phyloP scores from a whole-genome alignment of 2,888 invertebrate genomes.

The Gymnocheta viridis region DNA sequence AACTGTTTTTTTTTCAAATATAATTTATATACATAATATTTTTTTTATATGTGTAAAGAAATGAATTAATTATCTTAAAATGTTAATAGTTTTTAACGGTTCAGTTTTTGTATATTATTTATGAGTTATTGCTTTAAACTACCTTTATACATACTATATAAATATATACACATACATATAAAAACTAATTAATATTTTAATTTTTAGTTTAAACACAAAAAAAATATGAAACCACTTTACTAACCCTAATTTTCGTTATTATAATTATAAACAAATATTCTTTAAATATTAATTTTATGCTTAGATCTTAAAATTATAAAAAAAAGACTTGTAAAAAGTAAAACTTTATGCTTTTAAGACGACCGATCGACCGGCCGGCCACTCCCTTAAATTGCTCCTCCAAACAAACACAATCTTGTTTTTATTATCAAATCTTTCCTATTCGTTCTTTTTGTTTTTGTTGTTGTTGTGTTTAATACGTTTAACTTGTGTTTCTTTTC shows the following conservation, averaged over 20 bases:
- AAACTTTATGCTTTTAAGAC: slow-evolving; percentile 65
- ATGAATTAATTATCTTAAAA: slow-evolving; percentile 16
- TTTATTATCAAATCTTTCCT: not conserved
- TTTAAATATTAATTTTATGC: slow-evolving; percentile 35
- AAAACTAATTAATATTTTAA: slow-evolving; percentile 38
- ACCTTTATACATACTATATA: not conserved
- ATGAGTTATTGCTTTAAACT: slow-evolving; percentile 34
- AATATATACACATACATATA: slow-evolving; percentile 9
- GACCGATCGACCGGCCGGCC: too few species aligned
- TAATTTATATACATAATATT: not conserved
- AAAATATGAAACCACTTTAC: slow-evolving; percentile 1
- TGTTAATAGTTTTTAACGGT: slow-evolving; percentile 16
- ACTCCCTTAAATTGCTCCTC: not conserved
- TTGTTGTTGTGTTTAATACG: not conserved
- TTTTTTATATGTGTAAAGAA: slow-evolving; percentile 9
- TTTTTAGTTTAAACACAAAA: slow-evolving; percentile 3
- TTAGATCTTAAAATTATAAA: slow-evolving; percentile 8
- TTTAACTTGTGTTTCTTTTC: not conserved
- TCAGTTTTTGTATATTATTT: slow-evolving; percentile 24
- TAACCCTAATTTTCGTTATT: slow-evolving; percentile 48
- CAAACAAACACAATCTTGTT: not conserved
- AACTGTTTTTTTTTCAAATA: slow-evolving; percentile 5
- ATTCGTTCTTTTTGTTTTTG: not conserved
- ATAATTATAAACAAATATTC: slow-evolving; percentile 10
- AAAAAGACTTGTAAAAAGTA: slow-evolving; percentile 68